phyloP scores from a whole-genome alignment of 2,888 invertebrate genomes.

The Amblyjoppa fuscipennis region DNA sequence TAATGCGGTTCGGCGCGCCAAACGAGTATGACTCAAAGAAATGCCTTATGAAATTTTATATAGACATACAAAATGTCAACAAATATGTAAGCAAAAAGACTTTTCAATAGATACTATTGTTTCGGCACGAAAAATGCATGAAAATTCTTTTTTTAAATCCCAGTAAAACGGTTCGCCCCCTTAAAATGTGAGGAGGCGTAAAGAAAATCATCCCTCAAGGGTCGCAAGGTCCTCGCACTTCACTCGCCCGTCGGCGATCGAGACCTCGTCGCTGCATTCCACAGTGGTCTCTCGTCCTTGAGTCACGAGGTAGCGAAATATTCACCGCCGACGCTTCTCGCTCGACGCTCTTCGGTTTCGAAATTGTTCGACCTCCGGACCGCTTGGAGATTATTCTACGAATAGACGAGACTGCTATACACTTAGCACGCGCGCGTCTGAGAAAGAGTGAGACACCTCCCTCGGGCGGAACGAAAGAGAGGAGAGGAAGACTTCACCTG shows the following conservation, averaged over 20 bases:
- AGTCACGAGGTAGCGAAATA: slow-evolving; percentile 66
- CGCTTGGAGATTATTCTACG: slow-evolving; percentile 69
- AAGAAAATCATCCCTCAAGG: neutral
- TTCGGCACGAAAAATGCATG: too few relatives aligned
- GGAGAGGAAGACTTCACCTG: slow-evolving; percentile 47
- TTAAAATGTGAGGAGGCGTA: neutral
- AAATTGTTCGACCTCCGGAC: slow-evolving; percentile 70
- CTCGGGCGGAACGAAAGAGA: slow-evolving; percentile 27
- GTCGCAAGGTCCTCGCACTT: slow-evolving; percentile 47
- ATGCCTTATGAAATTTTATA: too few relatives aligned
- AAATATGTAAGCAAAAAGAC: too few relatives aligned
- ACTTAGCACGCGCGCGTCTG: slow-evolving; percentile 36
- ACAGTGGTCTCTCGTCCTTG: slow-evolving; percentile 67
- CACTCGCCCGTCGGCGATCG: slow-evolving; percentile 27
- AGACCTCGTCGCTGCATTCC: slow-evolving; percentile 66
- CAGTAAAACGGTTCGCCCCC: too few relatives aligned
- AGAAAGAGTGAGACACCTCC: slow-evolving; percentile 51
- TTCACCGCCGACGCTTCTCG: slow-evolving; percentile 66
- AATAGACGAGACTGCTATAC: slow-evolving; percentile 67
- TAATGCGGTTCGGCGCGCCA: too few relatives aligned
- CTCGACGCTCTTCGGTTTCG: slow-evolving; percentile 63
- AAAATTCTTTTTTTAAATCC: too few relatives aligned
- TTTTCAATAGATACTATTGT: too few relatives aligned
- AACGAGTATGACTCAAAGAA: too few relatives aligned
- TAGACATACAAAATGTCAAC: too few relatives aligned